A percentile compares a stretch with the other conserved stretches of the same genome.
Evolutionary conservation across 2,113 vertebrate species (phyloP).

Genomic region (Loxodonta africana): DNA sequence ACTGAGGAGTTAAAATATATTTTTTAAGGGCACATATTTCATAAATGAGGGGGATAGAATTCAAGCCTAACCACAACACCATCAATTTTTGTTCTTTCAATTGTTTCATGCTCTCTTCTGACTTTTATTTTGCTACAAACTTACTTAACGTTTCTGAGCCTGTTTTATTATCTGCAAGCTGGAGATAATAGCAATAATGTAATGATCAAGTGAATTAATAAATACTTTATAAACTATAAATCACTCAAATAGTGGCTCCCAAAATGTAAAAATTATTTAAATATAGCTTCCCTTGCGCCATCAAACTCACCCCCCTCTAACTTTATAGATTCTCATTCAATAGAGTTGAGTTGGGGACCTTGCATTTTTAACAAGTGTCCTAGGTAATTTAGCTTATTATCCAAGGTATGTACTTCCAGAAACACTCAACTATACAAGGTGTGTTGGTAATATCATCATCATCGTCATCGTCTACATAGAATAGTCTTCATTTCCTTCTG

Average conservation of each 20-base stretch:
- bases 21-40: background rate
- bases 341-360: background rate
- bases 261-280: constrained; percentile 6
- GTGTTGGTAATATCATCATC: background rate
- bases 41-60: background rate
- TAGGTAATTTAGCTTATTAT: background rate
- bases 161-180: background rate
- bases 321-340: background rate
- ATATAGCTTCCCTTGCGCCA: background rate
- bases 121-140: constrained; percentile 5
- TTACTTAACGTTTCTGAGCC: background rate
- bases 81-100: background rate
- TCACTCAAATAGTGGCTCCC: background rate
- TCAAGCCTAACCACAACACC: background rate
- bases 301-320: background rate
- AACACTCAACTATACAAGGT: background rate
- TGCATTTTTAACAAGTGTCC: background rate
- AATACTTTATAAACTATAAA: background rate
- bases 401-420: background rate
- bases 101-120: background rate
- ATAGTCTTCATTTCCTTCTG: background rate
- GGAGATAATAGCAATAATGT: background rate
- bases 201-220: constrained; percentile 9
- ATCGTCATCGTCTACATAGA: background rate
- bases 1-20: background rate